Base-by-base conservation (phyloP, 2,113 vertebrate genomes). In the Desmodus rotundus region DNA sequence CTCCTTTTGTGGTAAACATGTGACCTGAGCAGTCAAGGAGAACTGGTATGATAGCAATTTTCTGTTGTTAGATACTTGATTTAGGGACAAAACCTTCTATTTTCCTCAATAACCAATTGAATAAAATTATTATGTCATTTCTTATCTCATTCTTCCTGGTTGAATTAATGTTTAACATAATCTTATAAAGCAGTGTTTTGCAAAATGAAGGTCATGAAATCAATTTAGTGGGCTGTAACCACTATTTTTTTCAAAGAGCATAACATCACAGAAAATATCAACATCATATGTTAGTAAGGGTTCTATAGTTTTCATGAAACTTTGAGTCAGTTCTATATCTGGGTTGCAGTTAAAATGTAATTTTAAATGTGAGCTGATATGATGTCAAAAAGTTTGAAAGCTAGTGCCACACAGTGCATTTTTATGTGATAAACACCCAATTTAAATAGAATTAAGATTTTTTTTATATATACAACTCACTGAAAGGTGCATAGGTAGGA, bases 81-180 rank as follows among this genome's bases (percentile, higher is more conserved):
- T 87, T 89, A 80, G 38, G 52, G 36, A 17, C 31, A 65, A 81
- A 87, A 61, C 14, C 20, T 78, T 38, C 19, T 85, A 19, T 52
- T 88, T 93, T 85, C 45, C 41, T 85, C 63, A 70, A 16, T 85
- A 93, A 72, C 58, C 28, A 41, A 85, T 76, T 87, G n/a, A 52
- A 68, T 87, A 38, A 89, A 87, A 89, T 78, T 31, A 80, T 73
- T 2, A 4, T 87, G 41, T 50, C 36, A 56, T 92, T 90, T 94
- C 22, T 85, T 28, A 73, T 16, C 56, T 87, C 65, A 61, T 77
- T 88, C 58, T 96, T 96, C 36, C 52, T 28, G 3, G 77, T 68
- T 58, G 95, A 67, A 77, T 93, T 72, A 24, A 2, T 77, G 90
- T 96, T 91, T 61, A 87, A 72, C n/a, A 47, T 93, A 72, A 80